A percentile compares a stretch with the other conserved stretches of the same genome.
Conservation (phyloP, 2,888 invertebrate species). For the Sarcophaga rosellei region DNA sequence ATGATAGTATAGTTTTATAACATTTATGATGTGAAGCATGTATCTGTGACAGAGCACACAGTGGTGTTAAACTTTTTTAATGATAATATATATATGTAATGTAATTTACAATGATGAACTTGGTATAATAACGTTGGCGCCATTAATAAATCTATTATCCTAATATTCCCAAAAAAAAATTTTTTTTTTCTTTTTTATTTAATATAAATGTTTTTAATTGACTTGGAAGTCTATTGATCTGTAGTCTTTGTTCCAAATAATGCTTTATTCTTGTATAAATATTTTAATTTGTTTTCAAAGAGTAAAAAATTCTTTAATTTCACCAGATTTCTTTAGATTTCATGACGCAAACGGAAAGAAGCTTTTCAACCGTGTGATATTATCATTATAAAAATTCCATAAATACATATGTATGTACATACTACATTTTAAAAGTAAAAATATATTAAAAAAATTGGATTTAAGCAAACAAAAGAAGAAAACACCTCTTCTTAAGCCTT, state of each 20-base stretch:
- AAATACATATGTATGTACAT: too few species aligned
- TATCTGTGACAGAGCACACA: too few species aligned
- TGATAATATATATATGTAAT: too few species aligned
- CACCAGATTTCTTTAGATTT: conserved; percentile 14
- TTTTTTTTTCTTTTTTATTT: not conserved
- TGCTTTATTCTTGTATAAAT: conserved; percentile 8
- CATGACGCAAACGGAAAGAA: conserved; percentile 63
- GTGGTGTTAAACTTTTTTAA: too few species aligned
- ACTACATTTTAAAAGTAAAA: conserved; percentile 24
- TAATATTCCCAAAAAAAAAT: not conserved
- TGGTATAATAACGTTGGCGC: conserved; percentile 47
- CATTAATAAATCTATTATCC: conserved; percentile 1
- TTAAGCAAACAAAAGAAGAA: conserved; percentile 20
- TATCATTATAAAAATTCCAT: conserved; percentile 48
- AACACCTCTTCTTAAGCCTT: conserved; percentile 32
- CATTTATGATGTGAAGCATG: too few species aligned
- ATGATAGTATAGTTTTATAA: too few species aligned
- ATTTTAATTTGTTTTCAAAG: conserved; percentile 16
- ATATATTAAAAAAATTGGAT: not conserved
- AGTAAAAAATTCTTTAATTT: conserved; percentile 30
- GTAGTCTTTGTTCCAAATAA: not conserved
- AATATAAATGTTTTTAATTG: conserved; percentile 6
- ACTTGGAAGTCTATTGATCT: conserved; percentile 12
- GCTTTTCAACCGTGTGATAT: conserved; percentile 38
- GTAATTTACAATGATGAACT: conserved; percentile 42